phyloP scores from a whole-genome alignment of 2,888 invertebrate species.

The Lamproptera curius region DNA sequence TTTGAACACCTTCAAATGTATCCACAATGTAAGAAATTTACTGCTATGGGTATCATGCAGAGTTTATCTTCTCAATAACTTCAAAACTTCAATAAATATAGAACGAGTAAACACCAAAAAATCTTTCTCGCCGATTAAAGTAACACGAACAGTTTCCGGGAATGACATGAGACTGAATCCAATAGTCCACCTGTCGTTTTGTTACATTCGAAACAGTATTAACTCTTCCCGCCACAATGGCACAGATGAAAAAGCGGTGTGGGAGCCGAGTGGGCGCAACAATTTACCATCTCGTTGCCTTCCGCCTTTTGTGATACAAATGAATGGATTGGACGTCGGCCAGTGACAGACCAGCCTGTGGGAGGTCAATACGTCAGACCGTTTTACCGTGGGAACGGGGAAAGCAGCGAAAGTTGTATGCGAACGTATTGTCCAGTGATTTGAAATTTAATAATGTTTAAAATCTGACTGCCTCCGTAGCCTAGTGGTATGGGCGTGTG shows the following conservation, averaged over 20 bases:
- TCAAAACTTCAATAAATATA: too few relatives aligned
- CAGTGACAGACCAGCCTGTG: constrained; percentile 34
- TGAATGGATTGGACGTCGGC: constrained; percentile 30
- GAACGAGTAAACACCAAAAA: too few relatives aligned
- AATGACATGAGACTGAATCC: too few relatives aligned
- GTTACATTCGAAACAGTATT: constrained; percentile 11
- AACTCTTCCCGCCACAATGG: constrained; percentile 21
- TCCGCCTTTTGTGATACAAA: constrained; percentile 26
- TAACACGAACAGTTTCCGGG: too few relatives aligned
- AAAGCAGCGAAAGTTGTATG: background rate
- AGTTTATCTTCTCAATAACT: too few relatives aligned
- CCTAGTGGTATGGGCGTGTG: too few relatives aligned
- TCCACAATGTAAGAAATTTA: too few relatives aligned
- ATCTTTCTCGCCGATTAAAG: too few relatives aligned
- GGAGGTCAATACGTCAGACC: constrained; percentile 37
- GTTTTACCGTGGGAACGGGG: constrained; percentile 41
- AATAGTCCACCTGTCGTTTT: background rate
- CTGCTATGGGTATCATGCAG: too few relatives aligned
- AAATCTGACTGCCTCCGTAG: too few relatives aligned
- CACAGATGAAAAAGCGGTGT: constrained; percentile 21
- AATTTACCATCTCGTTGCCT: constrained; percentile 25
- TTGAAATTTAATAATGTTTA: background rate
- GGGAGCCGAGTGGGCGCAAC: constrained; percentile 22
- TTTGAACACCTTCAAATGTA: too few relatives aligned
- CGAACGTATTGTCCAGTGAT: background rate